A percentile compares a stretch with the other conserved stretches of the same genome.
Evolutionary conservation across 2,113 vertebrate species (phyloP).

Genomic region (Stictonetta naevosa): DNA sequence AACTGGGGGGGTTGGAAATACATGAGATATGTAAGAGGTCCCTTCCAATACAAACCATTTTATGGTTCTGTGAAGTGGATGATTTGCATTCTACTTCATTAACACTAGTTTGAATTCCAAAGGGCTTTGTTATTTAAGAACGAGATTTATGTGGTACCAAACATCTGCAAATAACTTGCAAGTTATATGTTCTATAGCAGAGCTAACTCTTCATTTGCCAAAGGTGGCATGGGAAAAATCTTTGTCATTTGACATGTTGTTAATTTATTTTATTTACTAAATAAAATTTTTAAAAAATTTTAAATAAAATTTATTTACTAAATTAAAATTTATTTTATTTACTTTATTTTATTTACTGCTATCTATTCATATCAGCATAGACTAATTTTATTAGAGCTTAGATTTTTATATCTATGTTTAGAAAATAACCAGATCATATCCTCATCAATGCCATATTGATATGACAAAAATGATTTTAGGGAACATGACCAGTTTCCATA

Average conservation of each 20-base stretch:
- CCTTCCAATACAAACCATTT: too few relatives aligned
- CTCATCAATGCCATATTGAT: neutral
- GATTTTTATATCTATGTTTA: neutral
- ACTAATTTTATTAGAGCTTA: neutral
- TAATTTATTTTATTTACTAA: neutral
- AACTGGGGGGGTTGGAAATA: too few relatives aligned
- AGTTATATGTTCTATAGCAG: neutral
- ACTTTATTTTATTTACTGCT: neutral
- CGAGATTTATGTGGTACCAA: neutral
- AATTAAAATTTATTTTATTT: neutral
- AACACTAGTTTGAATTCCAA: neutral
- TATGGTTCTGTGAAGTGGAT: too few relatives aligned
- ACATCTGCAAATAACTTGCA: neutral
- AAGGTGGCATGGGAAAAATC: neutral
- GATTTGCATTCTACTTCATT: neutral
- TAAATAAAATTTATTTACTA: neutral
- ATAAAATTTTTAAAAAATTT: too few relatives aligned
- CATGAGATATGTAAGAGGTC: too few relatives aligned
- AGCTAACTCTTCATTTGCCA: neutral
- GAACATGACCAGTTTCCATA: neutral
- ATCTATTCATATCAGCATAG: neutral
- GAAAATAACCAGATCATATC: neutral
- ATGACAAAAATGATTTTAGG: neutral
- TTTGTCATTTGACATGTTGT: neutral
- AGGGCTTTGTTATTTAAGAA: neutral